Percentiles rank a stretch among this genome's conserved stretches.
phyloP scores from a whole-genome alignment of 2,888 invertebrate genomes.

The Drosophila kanekoi region DNA sequence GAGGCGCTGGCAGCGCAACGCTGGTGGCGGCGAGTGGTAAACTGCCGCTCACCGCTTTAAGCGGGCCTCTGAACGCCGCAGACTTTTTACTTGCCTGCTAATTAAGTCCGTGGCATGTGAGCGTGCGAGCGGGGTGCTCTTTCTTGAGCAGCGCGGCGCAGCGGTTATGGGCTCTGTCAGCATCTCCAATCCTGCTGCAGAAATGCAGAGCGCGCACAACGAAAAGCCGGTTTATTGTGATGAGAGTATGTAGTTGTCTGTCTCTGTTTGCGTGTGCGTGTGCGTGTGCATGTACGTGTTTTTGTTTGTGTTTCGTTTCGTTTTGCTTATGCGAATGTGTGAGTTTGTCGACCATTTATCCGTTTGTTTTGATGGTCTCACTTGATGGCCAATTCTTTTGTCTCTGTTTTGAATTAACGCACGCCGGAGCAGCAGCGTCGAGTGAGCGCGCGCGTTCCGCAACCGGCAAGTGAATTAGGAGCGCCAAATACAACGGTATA shows the following conservation, averaged over 20 bases:
- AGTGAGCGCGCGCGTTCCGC: conserved; percentile 25
- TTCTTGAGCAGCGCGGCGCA: conserved; percentile 48
- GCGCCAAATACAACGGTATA: conserved; percentile 45
- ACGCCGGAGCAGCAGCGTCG: conserved; percentile 36
- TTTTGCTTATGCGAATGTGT: conserved; percentile 15
- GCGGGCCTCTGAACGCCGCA: conserved; percentile 54
- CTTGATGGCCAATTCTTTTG: conserved; percentile 59
- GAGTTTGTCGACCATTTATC: conserved; percentile 49
- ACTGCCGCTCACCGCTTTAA: conserved; percentile 53
- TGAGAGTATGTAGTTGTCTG: conserved; percentile 50
- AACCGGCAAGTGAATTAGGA: conserved; percentile 54
- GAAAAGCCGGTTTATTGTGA: conserved; percentile 71
- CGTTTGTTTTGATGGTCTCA: conserved; percentile 60
- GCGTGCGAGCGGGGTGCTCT: conserved; percentile 57
- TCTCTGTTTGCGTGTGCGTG: conserved; percentile 13
- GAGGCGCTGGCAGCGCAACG: conserved; percentile 41
- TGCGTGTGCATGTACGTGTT: conserved; percentile 24
- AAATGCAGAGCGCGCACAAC: conserved; percentile 77
- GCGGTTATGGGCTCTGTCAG: conserved; percentile 53
- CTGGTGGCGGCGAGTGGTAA: conserved; percentile 32
- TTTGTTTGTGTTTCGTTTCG: conserved; percentile 15
- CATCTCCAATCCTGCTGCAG: conserved; percentile 77
- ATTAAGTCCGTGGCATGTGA: conserved; percentile 59
- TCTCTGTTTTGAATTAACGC: conserved; percentile 58
- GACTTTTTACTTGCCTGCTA: conserved; percentile 53